Evolutionary conservation across 2,888 invertebrate genomes (phyloP).

Genomic region (Silvanus unidentatus): DNA sequence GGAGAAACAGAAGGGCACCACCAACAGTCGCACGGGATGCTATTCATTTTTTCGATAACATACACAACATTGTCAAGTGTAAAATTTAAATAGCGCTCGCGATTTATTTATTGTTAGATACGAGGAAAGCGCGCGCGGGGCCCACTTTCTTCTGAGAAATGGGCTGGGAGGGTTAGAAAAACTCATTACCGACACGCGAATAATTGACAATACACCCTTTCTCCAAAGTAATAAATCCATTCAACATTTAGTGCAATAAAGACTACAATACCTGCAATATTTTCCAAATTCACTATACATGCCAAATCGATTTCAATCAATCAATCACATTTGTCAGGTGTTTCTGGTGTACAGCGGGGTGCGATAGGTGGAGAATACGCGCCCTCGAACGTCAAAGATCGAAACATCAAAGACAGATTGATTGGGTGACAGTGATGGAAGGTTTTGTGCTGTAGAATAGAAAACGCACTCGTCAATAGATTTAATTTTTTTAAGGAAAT

Average conservation of each 20-base stretch:
- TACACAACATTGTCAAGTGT: conserved; percentile 25
- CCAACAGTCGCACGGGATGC: neutral
- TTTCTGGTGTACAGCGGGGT: conserved; percentile 26
- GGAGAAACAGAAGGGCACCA: too few relatives aligned
- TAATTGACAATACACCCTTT: too few relatives aligned
- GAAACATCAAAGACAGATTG: conserved; percentile 42
- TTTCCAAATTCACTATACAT: conserved; percentile 18
- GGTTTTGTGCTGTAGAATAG: conserved; percentile 16
- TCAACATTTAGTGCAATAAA: too few relatives aligned
- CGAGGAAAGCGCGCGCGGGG: conserved; percentile 7
- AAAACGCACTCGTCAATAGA: conserved; percentile 29
- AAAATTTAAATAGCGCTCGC: conserved; percentile 24
- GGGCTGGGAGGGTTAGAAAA: too few relatives aligned
- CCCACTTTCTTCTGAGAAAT: neutral
- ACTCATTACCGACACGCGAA: too few relatives aligned
- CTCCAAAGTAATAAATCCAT: too few relatives aligned
- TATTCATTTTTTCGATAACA: conserved; percentile 29
- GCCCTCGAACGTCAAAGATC: conserved; percentile 32
- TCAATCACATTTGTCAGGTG: conserved; percentile 45
- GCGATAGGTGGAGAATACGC: conserved; percentile 22
- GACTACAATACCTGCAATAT: conserved; percentile 23
- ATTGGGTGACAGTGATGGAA: conserved; percentile 45
- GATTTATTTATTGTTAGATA: conserved; percentile 25
- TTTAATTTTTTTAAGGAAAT: conserved; percentile 13
- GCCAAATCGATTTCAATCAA: conserved; percentile 41